Evolutionary conservation across 2,797 vertebrate genomes (phyloP).

Genomic region (Apodemus agrarius): DNA sequence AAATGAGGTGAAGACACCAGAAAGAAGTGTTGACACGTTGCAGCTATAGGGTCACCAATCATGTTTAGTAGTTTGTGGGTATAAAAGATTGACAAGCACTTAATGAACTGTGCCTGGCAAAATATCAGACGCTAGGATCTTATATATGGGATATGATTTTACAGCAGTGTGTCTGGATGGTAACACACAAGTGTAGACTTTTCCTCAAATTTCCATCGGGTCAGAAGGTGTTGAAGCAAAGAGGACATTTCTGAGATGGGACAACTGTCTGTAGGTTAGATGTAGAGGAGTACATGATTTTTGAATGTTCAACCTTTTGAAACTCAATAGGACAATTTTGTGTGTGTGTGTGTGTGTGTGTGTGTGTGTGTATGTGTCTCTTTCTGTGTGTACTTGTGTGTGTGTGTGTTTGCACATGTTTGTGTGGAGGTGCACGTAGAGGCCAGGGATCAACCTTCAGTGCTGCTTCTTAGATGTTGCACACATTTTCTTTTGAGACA

Average conservation of each 20-base stretch:
- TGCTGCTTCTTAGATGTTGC: not conserved
- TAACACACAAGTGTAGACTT: not conserved
- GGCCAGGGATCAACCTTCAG: not conserved
- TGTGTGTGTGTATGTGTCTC: not conserved
- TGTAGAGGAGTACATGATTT: not conserved
- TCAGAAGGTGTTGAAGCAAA: not conserved
- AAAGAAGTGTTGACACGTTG: conserved; percentile 81
- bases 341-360: not conserved
- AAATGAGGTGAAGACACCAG: conserved; percentile 79
- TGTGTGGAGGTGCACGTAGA: not conserved
- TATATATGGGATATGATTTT: not conserved
- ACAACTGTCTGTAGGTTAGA: not conserved
- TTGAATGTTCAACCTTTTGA: not conserved
- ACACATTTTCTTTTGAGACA: not conserved
- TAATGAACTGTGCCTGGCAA: conserved; percentile 69
- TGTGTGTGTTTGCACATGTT: not conserved
- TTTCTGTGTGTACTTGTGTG: not conserved
- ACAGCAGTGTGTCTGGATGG: not conserved
- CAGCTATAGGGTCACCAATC: conserved; percentile 75
- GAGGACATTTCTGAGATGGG: not conserved
- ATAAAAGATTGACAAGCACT: conserved; percentile 65
- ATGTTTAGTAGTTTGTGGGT: conserved; percentile 70
- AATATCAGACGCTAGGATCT: conserved; percentile 11
- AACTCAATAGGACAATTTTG: not conserved
- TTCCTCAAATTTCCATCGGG: not conserved